Evolutionary conservation across 2,797 vertebrate genomes (phyloP), one percentile per base, ranked within the genome.

Genomic region (Chelidonichthys spinosus): DNA sequence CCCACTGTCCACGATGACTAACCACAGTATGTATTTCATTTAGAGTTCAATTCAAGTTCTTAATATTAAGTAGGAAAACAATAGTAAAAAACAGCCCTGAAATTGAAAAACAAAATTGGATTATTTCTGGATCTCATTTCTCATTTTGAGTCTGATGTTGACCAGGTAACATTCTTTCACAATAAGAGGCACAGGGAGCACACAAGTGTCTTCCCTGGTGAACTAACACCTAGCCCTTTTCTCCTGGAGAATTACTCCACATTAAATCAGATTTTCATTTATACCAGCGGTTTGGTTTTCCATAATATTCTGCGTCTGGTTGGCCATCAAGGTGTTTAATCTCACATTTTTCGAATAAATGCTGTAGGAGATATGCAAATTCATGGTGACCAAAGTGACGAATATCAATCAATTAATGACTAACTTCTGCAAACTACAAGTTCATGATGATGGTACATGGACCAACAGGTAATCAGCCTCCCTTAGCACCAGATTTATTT

Each of bases 1-100:
- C 66, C 78, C 53, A 43, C 32, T 55, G 52, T 49, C 74, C 68
- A 80, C 75, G 74, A 85, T 74, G 68, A 85, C 79, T 76, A 75
- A 74, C 74, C 55, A 44, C 17, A 35, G 44, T 17, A 17, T 62
- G 62, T 61, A 44, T 70, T 60, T 14, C 14, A 53, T 63, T 14
- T 61, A 11, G 9, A 39, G 36, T 40, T 54, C 11, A 17, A 64
- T 53, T 25, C 6, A 15, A 43, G 8, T 32, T 58, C n/a, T 9
- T 4, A 25, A 17, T 50, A 49, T 65, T 50, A 18, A 46, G 1
- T 11, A 13, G 5, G 11, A 18, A 61, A 49, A 46, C 10, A 54
- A 42, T 33, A n/a, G 43, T 44, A 59, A 42, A 14, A 32, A 11
- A 33, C 18, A 53, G 1, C 47, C 1, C 25, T 25, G 2, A n/a